These are phyloP conservation scores for Polyodon spathula DNA, from an alignment of 2,113 vertebrate species.

Conservation along the genomic window DNA sequence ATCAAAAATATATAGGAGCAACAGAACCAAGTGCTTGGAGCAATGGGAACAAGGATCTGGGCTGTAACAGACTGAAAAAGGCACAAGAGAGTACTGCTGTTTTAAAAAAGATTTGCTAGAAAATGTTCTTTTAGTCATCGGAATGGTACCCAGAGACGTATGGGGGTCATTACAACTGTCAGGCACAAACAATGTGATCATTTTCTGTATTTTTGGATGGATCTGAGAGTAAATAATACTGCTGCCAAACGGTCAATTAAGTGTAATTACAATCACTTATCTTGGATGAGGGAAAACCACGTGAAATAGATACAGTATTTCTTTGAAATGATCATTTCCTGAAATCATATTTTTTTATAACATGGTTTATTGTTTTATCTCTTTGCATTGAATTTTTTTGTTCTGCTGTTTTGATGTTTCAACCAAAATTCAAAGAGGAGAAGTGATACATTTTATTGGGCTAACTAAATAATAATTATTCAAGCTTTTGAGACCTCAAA, in stretches of 20 bases:
- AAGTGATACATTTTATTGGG: no score
- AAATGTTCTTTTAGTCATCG: constrained; percentile 37
- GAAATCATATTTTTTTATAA: constrained; percentile 39
- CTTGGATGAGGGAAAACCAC: constrained; percentile 44
- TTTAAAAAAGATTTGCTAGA: no score
- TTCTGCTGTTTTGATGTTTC: constrained; percentile 38
- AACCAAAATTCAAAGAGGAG: constrained; percentile 33
- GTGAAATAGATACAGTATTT: constrained; percentile 44
- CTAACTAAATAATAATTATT: no score
- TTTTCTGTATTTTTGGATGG: constrained; percentile 39
- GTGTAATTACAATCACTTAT: constrained; percentile 57
- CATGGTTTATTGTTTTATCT: constrained; percentile 39
- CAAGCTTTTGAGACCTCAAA: no score
- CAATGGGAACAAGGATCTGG: no score
- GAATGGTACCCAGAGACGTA: constrained; percentile 43
- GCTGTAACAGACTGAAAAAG: no score
- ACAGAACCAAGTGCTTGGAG: no score
- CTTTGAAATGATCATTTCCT: constrained; percentile 38
- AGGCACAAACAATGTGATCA: constrained; percentile 50
- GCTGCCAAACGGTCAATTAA: constrained; percentile 56
- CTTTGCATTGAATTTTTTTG: constrained; percentile 29
- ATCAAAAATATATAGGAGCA: no score
- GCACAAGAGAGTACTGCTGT: no score
- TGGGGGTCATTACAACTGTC: constrained; percentile 41
- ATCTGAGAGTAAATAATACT: constrained; percentile 54